phyloP scores from a whole-genome alignment of 2,113 vertebrate species.

The Chaenogobius annularis region DNA sequence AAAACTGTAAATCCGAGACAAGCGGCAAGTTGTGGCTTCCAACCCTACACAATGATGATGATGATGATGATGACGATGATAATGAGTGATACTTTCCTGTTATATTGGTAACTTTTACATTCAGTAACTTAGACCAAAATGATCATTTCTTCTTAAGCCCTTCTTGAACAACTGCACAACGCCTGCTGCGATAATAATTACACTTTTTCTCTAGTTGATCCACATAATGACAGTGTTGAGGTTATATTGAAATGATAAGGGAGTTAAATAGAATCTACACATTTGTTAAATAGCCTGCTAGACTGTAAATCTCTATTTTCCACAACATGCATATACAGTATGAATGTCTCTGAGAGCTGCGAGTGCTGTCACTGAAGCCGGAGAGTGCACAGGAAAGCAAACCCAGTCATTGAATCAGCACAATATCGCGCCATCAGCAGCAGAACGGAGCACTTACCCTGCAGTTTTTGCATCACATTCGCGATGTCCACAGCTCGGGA shows the following conservation, averaged over 20 bases:
- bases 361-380: constrained; percentile 28
- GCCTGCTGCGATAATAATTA: not conserved
- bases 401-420: constrained; percentile 71
- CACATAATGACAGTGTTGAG: not conserved
- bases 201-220: not conserved
- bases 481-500: constrained; percentile 85
- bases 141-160: not conserved
- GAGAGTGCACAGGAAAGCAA: constrained; percentile 46
- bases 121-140: not conserved
- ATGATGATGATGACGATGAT: too few species aligned
- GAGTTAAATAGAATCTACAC: not conserved
- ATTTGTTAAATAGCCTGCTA: not conserved
- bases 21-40: too few species aligned
- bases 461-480: constrained; percentile 94
- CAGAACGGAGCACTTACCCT: constrained; percentile 81
- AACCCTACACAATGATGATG: too few species aligned
- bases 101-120: not conserved
- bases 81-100: not conserved
- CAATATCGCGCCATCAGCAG: constrained; percentile 49
- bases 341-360: constrained; percentile 21
- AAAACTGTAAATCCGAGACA: too few species aligned
- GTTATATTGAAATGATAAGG: not conserved
- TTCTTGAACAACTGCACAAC: not conserved
- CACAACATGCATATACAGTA: not conserved
- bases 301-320: not conserved